These are phyloP conservation scores for Chaetogeoica ovagalla DNA, from an alignment of 2,888 invertebrate genomes.

Conservation along the genomic window DNA sequence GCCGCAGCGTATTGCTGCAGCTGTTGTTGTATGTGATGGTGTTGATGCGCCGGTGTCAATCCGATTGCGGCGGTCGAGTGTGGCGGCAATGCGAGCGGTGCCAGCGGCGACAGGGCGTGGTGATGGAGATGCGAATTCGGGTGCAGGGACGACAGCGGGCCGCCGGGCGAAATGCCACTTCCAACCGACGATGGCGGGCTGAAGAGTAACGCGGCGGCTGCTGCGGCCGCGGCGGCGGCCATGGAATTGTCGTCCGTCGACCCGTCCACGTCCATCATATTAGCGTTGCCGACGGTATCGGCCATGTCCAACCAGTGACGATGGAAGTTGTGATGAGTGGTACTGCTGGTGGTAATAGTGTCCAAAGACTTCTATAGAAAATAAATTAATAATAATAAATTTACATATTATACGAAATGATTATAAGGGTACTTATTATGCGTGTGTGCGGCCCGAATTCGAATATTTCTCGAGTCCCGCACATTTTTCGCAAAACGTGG, in stretches of 20 bases:
- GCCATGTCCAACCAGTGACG: conserved; percentile 45
- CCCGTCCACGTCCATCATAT: conserved; percentile 34
- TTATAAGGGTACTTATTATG: too few relatives aligned
- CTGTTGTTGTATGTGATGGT: conserved; percentile 45
- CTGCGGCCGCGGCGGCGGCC: conserved; percentile 41
- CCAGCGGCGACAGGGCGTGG: conserved; percentile 16
- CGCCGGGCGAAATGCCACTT: conserved; percentile 21
- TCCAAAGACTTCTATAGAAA: conserved; percentile 32
- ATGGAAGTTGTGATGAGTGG: conserved; percentile 34
- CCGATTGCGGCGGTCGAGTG: conserved; percentile 21
- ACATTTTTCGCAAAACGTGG: too few relatives aligned
- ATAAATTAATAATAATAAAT: neutral
- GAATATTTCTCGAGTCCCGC: too few relatives aligned
- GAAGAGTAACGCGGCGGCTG: conserved; percentile 37
- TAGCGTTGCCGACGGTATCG: conserved; percentile 8
- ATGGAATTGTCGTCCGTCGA: conserved; percentile 37
- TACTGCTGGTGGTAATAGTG: conserved; percentile 30
- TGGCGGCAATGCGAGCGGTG: conserved; percentile 21
- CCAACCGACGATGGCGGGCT: conserved; percentile 25
- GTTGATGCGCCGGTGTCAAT: conserved; percentile 21
- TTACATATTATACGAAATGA: too few relatives aligned
- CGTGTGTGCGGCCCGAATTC: too few relatives aligned
- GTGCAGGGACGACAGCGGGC: conserved; percentile 23
- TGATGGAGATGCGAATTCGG: conserved; percentile 37
- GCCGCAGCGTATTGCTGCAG: conserved; percentile 46